Conservation (phyloP, 2,113 vertebrate genomes). For the Pogonocichla stellata region DNA sequence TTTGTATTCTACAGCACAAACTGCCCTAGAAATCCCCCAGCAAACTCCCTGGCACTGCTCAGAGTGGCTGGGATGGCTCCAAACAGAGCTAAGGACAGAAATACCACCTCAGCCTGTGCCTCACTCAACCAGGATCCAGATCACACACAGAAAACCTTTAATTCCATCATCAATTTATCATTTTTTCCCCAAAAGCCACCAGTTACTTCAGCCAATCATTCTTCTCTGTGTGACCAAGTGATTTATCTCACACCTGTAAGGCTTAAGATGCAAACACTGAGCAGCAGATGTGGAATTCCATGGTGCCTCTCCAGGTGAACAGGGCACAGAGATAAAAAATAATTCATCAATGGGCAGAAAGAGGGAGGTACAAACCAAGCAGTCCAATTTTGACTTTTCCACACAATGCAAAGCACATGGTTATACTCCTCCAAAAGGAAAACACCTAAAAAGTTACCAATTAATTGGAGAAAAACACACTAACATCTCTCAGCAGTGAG, state of each 20-base stretch:
- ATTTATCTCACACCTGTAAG: not conserved
- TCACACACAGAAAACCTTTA: rapidly evolving
- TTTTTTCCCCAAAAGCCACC: not conserved
- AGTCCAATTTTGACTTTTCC: not conserved
- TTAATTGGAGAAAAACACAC: not conserved
- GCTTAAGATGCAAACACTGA: not conserved
- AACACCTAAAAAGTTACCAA: not conserved
- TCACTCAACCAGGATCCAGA: not conserved
- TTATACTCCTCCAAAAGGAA: not conserved
- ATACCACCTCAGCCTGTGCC: not conserved
- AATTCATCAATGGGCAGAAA: not conserved
- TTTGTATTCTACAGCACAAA: not conserved
- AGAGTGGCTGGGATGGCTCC: not conserved
- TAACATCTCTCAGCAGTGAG: not conserved
- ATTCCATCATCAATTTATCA: not conserved
- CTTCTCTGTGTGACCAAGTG: not conserved
- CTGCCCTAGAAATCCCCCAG: not conserved
- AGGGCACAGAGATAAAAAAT: not conserved
- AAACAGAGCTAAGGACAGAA: not conserved
- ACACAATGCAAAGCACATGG: not conserved
- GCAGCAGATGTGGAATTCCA: rapidly evolving
- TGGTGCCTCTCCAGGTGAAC: not conserved
- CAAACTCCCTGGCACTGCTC: not conserved
- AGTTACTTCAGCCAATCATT: not conserved
- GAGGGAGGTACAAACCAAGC: not conserved